phyloP scores from a whole-genome alignment of 2,113 vertebrate species.

The Sinocyclocheilus anophthalmus region DNA sequence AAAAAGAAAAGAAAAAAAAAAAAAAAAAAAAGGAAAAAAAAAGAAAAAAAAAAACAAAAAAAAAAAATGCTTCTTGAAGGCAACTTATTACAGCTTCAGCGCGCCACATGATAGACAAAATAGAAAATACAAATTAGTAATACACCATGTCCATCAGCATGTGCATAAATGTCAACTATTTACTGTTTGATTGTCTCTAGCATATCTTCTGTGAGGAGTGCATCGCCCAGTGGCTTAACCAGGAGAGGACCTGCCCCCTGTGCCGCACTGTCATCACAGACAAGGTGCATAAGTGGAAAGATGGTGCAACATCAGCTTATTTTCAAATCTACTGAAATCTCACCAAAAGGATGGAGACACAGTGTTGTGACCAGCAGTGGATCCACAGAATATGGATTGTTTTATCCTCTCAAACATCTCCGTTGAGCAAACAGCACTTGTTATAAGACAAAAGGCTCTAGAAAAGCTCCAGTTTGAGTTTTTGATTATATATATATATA shows the following conservation, averaged over 20 bases:
- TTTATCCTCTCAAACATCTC: background rate
- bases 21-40: no score
- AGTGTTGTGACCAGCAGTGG: background rate
- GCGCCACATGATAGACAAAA: no score
- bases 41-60: no score
- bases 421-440: constrained; percentile 8
- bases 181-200: constrained; percentile 66
- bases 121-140: no score
- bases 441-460: background rate
- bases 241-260: constrained; percentile 93
- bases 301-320: constrained; percentile 90
- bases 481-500: background rate
- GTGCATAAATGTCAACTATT: background rate
- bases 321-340: constrained; percentile 88
- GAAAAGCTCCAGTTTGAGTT: background rate
- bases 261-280: constrained; percentile 92
- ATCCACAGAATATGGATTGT: background rate
- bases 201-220: constrained; percentile 97
- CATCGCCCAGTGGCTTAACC: constrained; percentile 93
- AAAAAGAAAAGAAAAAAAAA: no score
- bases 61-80: background rate
- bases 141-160: background rate
- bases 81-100: background rate
- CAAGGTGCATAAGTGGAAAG: constrained; percentile 91
- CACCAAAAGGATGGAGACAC: background rate